These are phyloP conservation scores for Typhlichthys eigenmanni DNA, from an alignment of 2,797 vertebrate species.

Conservation along the genomic window DNA sequence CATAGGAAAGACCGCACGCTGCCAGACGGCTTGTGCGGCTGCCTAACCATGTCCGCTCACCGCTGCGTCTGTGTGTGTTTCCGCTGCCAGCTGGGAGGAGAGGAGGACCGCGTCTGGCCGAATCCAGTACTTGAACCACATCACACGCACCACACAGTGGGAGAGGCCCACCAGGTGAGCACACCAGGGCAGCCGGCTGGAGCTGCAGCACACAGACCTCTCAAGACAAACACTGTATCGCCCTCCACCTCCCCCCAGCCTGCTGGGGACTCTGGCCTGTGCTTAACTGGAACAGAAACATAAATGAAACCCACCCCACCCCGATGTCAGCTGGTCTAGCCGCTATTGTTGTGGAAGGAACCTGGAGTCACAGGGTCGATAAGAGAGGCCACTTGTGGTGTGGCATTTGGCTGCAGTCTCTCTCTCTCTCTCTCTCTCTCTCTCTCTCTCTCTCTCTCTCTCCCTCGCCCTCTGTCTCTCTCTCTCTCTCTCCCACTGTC, in stretches of 20 bases:
- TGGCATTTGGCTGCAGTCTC: conserved; percentile 11
- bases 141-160: conserved; percentile 97
- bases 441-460: not conserved
- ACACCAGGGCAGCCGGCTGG: conserved; percentile 35
- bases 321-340: conserved; percentile 27
- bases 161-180: conserved; percentile 94
- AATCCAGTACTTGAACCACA: conserved; percentile 98
- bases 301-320: not conserved
- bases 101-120: conserved; percentile 93
- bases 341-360: conserved; percentile 34
- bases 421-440: not conserved
- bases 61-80: conserved; percentile 69
- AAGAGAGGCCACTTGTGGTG: conserved; percentile 15
- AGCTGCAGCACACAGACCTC: conserved; percentile 35
- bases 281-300: conserved; percentile 17
- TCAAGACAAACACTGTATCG: conserved; percentile 31
- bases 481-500: not conserved
- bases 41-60: conserved; percentile 38
- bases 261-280: conserved; percentile 9
- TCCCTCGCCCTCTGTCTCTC: not conserved
- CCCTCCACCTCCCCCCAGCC: conserved; percentile 20
- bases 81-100: conserved; percentile 90
- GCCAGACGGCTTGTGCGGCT: conserved; percentile 24
- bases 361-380: conserved; percentile 21
- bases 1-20: conserved; percentile 16